Percentiles rank a stretch among this genome's conserved stretches.
These are phyloP conservation scores for Platyscapa corneri DNA, from an alignment of 1,140 invertebrate species.

Conservation along the genomic window DNA sequence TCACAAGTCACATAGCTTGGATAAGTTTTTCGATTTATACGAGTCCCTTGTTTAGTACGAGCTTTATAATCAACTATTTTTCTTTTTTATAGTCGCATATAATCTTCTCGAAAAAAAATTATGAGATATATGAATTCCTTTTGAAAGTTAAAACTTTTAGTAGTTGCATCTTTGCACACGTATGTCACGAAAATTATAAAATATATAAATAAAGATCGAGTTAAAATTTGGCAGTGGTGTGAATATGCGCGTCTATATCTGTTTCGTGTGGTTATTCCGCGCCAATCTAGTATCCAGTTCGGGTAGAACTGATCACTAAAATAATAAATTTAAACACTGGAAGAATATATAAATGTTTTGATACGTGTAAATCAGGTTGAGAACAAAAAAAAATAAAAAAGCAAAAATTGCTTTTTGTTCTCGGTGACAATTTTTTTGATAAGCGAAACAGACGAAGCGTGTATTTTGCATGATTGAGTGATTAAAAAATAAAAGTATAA, in stretches of 20 bases:
- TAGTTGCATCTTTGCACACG: background rate
- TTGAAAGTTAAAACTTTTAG: too few species aligned
- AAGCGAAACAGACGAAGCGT: background rate
- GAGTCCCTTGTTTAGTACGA: background rate
- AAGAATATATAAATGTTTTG: background rate
- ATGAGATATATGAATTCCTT: too few species aligned
- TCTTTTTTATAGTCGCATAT: background rate
- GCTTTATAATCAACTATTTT: background rate
- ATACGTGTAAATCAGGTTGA: background rate
- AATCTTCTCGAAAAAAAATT: background rate
- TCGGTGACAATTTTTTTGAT: background rate
- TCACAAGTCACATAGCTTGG: background rate
- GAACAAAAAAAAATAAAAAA: background rate
- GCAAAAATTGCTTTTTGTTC: background rate
- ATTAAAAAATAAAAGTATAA: background rate
- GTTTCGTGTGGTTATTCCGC: background rate
- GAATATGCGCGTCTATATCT: background rate
- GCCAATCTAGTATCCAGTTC: background rate
- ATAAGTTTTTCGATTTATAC: background rate
- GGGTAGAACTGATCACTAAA: background rate
- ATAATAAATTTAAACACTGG: background rate
- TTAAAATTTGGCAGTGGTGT: background rate
- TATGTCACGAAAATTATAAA: background rate
- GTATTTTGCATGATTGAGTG: background rate
- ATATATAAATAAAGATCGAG: background rate